Conservation (phyloP, 2,113 vertebrate species). For the Callaeas wilsoni region DNA sequence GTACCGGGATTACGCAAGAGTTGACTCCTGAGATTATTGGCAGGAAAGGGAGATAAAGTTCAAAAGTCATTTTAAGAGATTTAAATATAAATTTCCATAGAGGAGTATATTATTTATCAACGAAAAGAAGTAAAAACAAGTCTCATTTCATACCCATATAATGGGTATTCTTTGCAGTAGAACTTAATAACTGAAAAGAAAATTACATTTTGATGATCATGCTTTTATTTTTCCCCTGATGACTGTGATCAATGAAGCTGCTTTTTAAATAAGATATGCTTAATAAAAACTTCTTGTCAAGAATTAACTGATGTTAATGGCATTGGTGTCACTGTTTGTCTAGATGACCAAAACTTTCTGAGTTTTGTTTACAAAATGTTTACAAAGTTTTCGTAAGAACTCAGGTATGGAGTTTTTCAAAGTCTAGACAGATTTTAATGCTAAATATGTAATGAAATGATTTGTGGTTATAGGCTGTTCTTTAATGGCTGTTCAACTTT, state of each 20-base stretch:
- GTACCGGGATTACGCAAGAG: neutral
- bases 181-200: conserved; percentile 15
- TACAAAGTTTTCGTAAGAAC: neutral
- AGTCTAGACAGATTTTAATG: neutral
- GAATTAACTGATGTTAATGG: neutral
- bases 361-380: too few species aligned
- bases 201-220: conserved; percentile 30
- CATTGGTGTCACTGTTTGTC: neutral
- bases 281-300: neutral
- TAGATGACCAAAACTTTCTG: neutral
- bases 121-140: neutral
- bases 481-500: neutral
- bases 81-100: neutral
- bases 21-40: neutral
- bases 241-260: neutral
- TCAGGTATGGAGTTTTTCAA: neutral
- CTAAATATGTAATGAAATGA: neutral
- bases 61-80: neutral
- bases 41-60: neutral
- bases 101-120: neutral
- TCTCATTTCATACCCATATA: neutral
- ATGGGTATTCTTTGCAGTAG: neutral
- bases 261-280: neutral
- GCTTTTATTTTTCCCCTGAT: neutral
- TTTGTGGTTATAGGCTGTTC: neutral